phyloP scores from a whole-genome alignment of 2,888 invertebrate species.

The Amaurobius ferox region DNA sequence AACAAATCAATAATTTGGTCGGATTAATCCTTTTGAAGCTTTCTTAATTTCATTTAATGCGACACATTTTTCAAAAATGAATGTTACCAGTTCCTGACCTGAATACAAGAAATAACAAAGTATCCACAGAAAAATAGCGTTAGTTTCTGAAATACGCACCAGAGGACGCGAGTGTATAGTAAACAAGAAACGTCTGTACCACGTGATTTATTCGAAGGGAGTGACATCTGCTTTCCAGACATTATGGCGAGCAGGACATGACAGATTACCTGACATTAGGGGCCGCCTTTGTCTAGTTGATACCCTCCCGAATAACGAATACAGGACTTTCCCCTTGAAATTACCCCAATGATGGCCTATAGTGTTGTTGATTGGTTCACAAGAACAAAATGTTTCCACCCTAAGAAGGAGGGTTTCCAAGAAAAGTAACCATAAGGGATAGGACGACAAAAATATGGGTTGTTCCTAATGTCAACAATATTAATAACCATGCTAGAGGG shows the following conservation, averaged over 20 bases:
- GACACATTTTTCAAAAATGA: no score
- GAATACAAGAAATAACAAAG: no score
- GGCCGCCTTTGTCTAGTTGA: slow-evolving; percentile 50
- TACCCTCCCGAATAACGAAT: slow-evolving; percentile 62
- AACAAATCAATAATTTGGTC: no score
- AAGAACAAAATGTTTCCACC: slow-evolving; percentile 45
- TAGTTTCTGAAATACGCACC: slow-evolving; percentile 18
- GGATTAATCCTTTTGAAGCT: no score
- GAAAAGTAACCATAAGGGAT: slow-evolving; percentile 31
- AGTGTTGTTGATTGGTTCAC: slow-evolving; percentile 52
- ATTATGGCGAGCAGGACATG: slow-evolving; percentile 45
- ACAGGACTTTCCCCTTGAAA: slow-evolving; percentile 26
- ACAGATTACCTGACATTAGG: slow-evolving; percentile 39
- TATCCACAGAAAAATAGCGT: no score
- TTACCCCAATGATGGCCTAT: slow-evolving; percentile 45
- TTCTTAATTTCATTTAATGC: no score
- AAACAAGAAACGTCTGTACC: slow-evolving; percentile 40
- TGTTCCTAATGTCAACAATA: slow-evolving; percentile 54
- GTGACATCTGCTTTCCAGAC: slow-evolving; percentile 39
- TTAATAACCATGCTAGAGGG: neutral
- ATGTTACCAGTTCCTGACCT: no score
- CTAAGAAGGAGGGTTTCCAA: slow-evolving; percentile 52
- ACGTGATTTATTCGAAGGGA: slow-evolving; percentile 38
- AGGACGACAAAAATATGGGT: slow-evolving; percentile 50
- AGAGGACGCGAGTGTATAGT: slow-evolving; percentile 41